Evolutionary conservation across 2,888 invertebrate species (phyloP), one percentile per base, ranked within the genome.

Genomic region (Theodoxus fluviatilis): DNA sequence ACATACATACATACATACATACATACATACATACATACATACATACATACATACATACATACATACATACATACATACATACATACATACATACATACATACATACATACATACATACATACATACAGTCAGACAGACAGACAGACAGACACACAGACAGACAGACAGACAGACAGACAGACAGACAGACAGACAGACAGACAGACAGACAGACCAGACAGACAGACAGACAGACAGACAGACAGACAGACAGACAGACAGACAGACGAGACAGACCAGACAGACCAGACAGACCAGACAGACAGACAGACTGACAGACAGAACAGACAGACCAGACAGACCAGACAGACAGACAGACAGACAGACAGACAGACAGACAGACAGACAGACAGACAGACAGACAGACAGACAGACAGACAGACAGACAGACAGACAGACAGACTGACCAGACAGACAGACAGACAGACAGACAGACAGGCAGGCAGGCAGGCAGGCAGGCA

Each of bases 1-100:
- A n/a, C n/a, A n/a, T n/a, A 28, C 31, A 38, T 28, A 4, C 18
- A 38, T 15, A 25, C 22, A 3, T 25, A 28, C 7, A 12, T 15
- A 1, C 43, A 35, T 38, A 6, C n/a, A 22, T 33, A 28, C 35
- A 18, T 55, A 6, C 28, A 22, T 52, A 22, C 4, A 59, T 3
- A 69, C 69, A 2, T 47, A 40, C 43, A 25, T 52, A 67, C 37
- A 22, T 31, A 64, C 68, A 25, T 38, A 63, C 12, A 40, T 3
- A 31, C 40, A 37, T 9, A 49, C n/a, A 6, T 28, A 3, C 15
- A 18, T 18, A n/a, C 40, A n/a, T 22, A 37, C 31, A 28, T n/a
- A 61, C 61, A 61, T 12, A 31, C 31, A 61, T 22, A 9, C 31
- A 6, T 31, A 61, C 15, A 31, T 18, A 49, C 33, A n/a, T 35